Evolutionary conservation across 2,797 vertebrate species (phyloP).

Genomic region (Todus mexicanus): DNA sequence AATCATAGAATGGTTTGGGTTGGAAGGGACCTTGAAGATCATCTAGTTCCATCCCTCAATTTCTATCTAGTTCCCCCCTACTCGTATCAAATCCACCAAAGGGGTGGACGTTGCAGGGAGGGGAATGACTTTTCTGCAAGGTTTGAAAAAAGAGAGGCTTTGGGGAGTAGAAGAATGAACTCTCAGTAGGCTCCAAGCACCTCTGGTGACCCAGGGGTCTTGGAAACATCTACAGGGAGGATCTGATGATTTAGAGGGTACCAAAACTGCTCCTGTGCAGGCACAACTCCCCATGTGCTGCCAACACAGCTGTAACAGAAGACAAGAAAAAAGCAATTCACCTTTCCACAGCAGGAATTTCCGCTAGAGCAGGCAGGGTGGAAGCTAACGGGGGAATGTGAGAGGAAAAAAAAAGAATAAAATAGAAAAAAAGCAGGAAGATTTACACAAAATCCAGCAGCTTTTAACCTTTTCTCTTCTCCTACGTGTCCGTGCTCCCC

Average conservation of each 20-base stretch:
- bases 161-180: background rate
- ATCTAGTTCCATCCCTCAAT: background rate
- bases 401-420: background rate
- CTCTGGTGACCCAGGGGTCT: background rate
- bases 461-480: background rate
- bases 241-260: background rate
- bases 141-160: background rate
- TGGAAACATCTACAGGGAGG: background rate
- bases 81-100: background rate
- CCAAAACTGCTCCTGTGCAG: background rate
- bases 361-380: background rate
- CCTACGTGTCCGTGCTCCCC: rapidly evolving
- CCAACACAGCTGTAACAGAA: background rate
- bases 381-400: rapidly evolving
- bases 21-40: background rate
- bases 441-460: rapidly evolving
- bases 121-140: background rate
- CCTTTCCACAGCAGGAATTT: background rate
- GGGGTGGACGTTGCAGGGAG: rapidly evolving
- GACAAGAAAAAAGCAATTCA: no score
- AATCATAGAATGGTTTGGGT: no score
- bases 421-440: background rate
- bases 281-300: background rate
- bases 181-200: background rate
- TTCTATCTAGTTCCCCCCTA: background rate